Conservation (phyloP, 1,140 invertebrate species). For the Drosophila ficusphila region DNA sequence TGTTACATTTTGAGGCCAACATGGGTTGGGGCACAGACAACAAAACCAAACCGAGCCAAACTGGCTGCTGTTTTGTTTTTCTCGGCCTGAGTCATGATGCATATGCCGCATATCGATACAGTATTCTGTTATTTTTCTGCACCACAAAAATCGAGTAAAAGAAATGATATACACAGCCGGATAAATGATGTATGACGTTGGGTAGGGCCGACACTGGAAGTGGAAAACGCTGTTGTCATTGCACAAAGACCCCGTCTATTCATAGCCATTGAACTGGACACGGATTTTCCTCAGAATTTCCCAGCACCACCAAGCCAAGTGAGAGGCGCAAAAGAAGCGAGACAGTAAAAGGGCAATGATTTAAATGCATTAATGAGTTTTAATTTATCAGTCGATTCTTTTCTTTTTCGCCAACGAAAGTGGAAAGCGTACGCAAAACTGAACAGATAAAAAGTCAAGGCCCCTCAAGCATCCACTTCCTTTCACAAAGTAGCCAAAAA, state of each 20-base stretch:
- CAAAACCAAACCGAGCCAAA: slow-evolving; percentile 11
- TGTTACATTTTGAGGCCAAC: slow-evolving; percentile 65
- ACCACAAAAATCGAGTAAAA: slow-evolving; percentile 7
- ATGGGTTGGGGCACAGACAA: slow-evolving; percentile 49
- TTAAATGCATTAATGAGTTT: slow-evolving; percentile 41
- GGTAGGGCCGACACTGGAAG: slow-evolving; percentile 35
- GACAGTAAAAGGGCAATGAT: slow-evolving; percentile 12
- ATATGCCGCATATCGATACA: slow-evolving; percentile 59
- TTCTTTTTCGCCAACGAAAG: slow-evolving; percentile 53
- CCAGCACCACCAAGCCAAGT: slow-evolving; percentile 15
- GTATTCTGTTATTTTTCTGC: slow-evolving; percentile 47
- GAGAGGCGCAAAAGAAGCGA: slow-evolving; percentile 21
- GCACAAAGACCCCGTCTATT: slow-evolving; percentile 43
- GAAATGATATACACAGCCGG: slow-evolving; percentile 27
- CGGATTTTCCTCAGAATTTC: slow-evolving; percentile 32
- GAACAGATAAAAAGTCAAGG: slow-evolving; percentile 31
- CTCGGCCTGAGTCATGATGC: slow-evolving; percentile 60
- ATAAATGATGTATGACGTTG: slow-evolving; percentile 60
- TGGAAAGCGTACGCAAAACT: slow-evolving; percentile 43
- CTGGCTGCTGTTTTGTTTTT: slow-evolving; percentile 44
- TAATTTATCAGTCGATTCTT: slow-evolving; percentile 50
- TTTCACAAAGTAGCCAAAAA: slow-evolving; percentile 52
- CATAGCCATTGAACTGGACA: slow-evolving; percentile 28
- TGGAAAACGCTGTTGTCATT: slow-evolving; percentile 13
- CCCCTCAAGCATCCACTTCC: slow-evolving; percentile 43